Evolutionary conservation across 2,113 vertebrate species (phyloP).

Genomic region (Saiga tatarica): DNA sequence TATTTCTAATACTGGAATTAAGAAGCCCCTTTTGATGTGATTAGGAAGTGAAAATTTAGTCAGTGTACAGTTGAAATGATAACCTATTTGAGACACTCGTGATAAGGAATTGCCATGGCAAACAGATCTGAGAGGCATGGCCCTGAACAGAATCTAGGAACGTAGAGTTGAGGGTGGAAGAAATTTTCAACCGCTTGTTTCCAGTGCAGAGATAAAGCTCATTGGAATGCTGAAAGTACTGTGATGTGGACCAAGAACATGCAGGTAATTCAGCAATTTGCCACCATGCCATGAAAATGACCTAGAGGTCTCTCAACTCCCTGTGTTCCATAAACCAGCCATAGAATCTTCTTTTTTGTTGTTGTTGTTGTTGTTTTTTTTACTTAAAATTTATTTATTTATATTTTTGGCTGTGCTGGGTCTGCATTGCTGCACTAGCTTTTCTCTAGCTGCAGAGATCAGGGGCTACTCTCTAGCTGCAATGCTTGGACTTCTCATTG

Average conservation of each 20-base stretch:
- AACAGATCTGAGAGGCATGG: neutral
- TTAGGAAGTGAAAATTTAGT: neutral
- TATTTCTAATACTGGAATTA: neutral
- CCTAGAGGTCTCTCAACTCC: neutral
- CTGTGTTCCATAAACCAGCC: neutral
- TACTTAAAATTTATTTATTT: neutral
- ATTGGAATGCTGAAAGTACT: rapidly evolving
- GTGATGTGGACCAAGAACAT: too few species aligned
- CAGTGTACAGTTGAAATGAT: neutral
- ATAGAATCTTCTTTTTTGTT: neutral
- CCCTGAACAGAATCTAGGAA: neutral
- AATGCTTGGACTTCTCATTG: neutral
- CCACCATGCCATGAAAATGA: neutral
- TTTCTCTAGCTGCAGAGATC: neutral
- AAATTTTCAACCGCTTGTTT: neutral
- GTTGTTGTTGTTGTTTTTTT: neutral
- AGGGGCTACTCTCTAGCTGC: neutral
- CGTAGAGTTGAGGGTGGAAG: neutral
- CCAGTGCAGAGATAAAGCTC: neutral
- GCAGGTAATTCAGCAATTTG: neutral
- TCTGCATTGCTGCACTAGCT: neutral
- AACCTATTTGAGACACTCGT: neutral
- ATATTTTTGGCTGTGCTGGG: neutral
- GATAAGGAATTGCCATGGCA: neutral
- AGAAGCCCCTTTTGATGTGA: neutral